Conservation (phyloP, 2,888 invertebrate species). For the Exephanes ischioxanthus region DNA sequence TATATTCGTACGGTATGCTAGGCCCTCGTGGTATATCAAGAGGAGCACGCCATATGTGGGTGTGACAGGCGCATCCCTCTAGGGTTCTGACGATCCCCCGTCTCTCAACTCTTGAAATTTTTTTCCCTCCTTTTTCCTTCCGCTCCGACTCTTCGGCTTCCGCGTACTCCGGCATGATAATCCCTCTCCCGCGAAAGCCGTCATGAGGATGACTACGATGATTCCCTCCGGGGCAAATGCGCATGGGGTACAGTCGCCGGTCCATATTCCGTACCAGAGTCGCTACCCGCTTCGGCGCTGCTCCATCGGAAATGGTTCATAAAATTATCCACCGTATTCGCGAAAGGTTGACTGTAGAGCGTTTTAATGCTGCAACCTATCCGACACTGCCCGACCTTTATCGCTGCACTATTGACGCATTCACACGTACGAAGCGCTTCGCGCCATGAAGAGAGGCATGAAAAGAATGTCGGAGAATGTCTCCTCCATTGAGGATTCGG, state of each 20-base stretch:
- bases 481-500: not conserved
- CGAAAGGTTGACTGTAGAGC: not conserved
- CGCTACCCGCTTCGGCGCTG: not conserved
- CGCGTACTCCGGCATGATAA: conserved; percentile 45
- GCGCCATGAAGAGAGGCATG: not conserved
- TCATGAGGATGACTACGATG: conserved; percentile 57
- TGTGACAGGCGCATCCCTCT: conserved; percentile 73
- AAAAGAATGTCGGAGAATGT: not conserved
- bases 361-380: not conserved
- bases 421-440: not conserved
- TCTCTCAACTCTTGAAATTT: conserved; percentile 49
- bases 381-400: not conserved
- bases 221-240: conserved; percentile 43
- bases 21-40: conserved; percentile 67
- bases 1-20: conserved; percentile 53
- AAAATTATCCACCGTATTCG: not conserved
- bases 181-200: conserved; percentile 52
- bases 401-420: not conserved
- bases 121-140: conserved; percentile 43
- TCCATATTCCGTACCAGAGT: conserved; percentile 14
- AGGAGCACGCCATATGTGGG: conserved; percentile 81
- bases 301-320: conserved; percentile 8
- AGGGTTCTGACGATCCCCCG: conserved; percentile 64
- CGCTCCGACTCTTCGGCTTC: conserved; percentile 18
- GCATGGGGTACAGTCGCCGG: not conserved